Base-by-base conservation (phyloP, 2,888 invertebrate species). In the Sesia bembeciformis region DNA sequence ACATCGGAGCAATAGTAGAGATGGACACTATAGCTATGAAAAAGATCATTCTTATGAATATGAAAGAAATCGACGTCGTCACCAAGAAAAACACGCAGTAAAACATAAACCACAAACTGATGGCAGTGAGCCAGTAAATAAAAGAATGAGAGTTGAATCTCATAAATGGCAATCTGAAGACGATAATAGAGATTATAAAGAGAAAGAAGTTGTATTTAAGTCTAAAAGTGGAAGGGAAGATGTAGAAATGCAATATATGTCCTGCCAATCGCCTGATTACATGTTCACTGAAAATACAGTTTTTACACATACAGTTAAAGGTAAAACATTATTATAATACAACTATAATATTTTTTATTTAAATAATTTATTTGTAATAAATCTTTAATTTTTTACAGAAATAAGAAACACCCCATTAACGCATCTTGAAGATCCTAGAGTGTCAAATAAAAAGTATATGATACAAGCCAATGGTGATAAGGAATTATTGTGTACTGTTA, bases 251-350 rank as follows among this genome's bases (percentile, higher is more conserved):
- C 66, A 74, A 5, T 56, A 58, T 49, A 61, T 63, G 39, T 76
- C 80, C 53, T 84, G 84, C 54, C 81, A 81, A 62, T 86, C 87
- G 4, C 87, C 87, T 52, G 87, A 86, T 64, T 72, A 73, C 60
- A n/a, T 50, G 56, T 64, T 54, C 51, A 71, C 53, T 49, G 64
- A 66, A 23, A 23, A 52, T 40, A 49, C 60, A 57, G 52, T 51
- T 52, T 6, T 57, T 52, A 46, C 53, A 51, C 62, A 70, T 53
- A 68, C 68, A 56, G 53, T 76, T 38, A 81, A 60, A 79, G 85
- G 86, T 84, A 70, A 23, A 23, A 23, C 23, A 23, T 23, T 23
- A 23, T 23, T 23, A 23, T 23, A 1, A 23, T 23, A 23, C 23
- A n/a, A n/a, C 23, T 23, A 23, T 23, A 23, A 23, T 23, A 23